Conservation (phyloP, 92 coral and sea anemone species). For the Pocillopora meandrina region DNA sequence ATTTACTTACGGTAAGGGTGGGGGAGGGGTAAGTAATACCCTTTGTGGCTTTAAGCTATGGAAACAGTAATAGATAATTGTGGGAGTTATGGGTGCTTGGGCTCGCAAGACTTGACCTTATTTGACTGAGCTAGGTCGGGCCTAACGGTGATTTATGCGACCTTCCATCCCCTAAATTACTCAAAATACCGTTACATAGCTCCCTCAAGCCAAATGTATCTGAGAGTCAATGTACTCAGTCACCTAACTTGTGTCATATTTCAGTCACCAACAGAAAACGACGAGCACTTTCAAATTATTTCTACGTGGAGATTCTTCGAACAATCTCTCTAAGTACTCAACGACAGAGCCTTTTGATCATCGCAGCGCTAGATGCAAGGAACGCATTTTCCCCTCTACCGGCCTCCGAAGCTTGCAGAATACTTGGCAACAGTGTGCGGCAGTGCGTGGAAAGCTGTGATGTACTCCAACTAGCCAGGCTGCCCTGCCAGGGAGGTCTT, state of each 20-base stretch:
- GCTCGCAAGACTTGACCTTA: too few species aligned
- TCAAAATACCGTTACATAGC: too few species aligned
- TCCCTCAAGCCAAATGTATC: too few species aligned
- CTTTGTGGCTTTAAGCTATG: too few species aligned
- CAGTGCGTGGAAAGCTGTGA: conserved; percentile 72
- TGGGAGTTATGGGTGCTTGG: too few species aligned
- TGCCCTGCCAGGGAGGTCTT: conserved; percentile 40
- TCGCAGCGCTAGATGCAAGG: conserved; percentile 60
- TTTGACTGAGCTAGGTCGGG: too few species aligned
- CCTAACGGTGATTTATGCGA: too few species aligned
- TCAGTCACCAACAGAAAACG: conserved; percentile 47
- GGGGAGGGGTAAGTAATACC: too few species aligned
- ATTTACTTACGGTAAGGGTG: too few species aligned
- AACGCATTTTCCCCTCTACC: conserved; percentile 56
- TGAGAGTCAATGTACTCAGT: background rate
- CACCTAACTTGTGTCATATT: background rate
- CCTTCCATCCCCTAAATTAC: too few species aligned
- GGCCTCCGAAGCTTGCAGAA: conserved; percentile 62
- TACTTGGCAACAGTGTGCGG: conserved; percentile 50
- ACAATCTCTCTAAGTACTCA: background rate
- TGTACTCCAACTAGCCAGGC: conserved; percentile 23
- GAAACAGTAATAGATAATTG: too few species aligned
- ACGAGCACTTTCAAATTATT: conserved; percentile 61
- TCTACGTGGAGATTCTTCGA: conserved; percentile 67
- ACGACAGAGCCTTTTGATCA: conserved; percentile 38